Percentiles rank a stretch among this genome's conserved stretches.
Evolutionary conservation across 2,797 vertebrate genomes (phyloP).

Genomic region (Eulemur rubriventer): DNA sequence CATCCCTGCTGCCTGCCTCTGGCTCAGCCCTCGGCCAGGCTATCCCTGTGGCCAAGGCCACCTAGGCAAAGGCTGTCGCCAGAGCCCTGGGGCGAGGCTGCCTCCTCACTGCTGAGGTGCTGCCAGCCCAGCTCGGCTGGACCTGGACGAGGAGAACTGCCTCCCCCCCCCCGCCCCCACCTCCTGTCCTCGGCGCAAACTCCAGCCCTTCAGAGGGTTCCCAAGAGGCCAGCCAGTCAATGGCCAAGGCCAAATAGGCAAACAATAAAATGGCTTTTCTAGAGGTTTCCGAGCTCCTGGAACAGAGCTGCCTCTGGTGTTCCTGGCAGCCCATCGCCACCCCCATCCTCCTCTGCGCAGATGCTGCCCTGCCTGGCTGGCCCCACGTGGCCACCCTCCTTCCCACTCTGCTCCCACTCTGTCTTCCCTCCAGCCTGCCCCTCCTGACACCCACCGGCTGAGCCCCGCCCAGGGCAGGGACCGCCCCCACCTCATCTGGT

Average conservation of each 20-base stretch:
- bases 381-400: not conserved
- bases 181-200: not conserved
- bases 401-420: not conserved
- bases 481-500: not conserved
- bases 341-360: not conserved
- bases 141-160: not conserved
- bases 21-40: conserved; percentile 59
- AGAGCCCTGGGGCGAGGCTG: not conserved
- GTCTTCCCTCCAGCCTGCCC: not conserved
- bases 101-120: not conserved
- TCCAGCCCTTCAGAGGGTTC: not conserved
- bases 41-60: not conserved
- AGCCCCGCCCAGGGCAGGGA: not conserved
- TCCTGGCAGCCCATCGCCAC: not conserved
- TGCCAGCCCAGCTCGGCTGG: not conserved
- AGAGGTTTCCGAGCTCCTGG: not conserved
- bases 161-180: too few relatives aligned
- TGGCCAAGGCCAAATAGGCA: not conserved
- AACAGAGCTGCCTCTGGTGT: not conserved
- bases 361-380: too few relatives aligned
- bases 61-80: not conserved
- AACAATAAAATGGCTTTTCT: not conserved
- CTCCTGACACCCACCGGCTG: not conserved
- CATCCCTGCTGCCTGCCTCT: conserved; percentile 81
- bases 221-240: rapidly evolving